Evolutionary conservation across 2,113 vertebrate genomes (phyloP), one percentile per base, ranked within the genome.

Genomic region (Cavia porcellus): DNA sequence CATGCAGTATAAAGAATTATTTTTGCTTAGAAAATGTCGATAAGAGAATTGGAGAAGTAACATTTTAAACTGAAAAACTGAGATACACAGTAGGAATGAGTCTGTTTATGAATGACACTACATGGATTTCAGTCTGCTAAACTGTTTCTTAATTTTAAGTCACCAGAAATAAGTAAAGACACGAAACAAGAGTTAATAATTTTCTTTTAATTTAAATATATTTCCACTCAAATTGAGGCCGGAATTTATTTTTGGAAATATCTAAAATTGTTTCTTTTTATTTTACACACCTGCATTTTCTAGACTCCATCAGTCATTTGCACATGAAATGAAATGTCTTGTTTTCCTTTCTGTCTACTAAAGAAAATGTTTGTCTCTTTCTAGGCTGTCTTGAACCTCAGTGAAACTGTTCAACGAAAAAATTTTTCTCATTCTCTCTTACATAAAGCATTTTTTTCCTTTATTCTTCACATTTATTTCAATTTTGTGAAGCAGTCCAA

Each of bases 141-240:
- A 68, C 32, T 59, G 24, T 0, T n/a, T 93, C 75, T 92, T 80
- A n/a, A 22, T 93, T 86, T 88, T 77, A 92, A 93, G 87, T 96
- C 66, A 86, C 64, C 77, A 89, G 66, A 96, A 86, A 64, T 91
- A 92, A 91, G 62, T 90, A 59, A 85, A 75, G 28, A 14, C 17
- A 32, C 57, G 89, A 96, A 96, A 95, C 92, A 86, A 79, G 13
- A 88, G n/a, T 89, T 20, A 42, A 75, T 85, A 68, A 77, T 96
- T 95, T 95, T 47, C 72, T 42, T 89, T 96, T 89, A 64, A 92
- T 72, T 68, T 95, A 55, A 86, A 92, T 89, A 59, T 1, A 86
- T 95, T 94, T 97, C 86, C 88, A 70, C 55, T 92, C 57, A 93
- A 83, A 86, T 70, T 64, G 50, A 95, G 96, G 79, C 38, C 87